phyloP scores from a whole-genome alignment of 1,140 invertebrate species.

The Aplysia californica region DNA sequence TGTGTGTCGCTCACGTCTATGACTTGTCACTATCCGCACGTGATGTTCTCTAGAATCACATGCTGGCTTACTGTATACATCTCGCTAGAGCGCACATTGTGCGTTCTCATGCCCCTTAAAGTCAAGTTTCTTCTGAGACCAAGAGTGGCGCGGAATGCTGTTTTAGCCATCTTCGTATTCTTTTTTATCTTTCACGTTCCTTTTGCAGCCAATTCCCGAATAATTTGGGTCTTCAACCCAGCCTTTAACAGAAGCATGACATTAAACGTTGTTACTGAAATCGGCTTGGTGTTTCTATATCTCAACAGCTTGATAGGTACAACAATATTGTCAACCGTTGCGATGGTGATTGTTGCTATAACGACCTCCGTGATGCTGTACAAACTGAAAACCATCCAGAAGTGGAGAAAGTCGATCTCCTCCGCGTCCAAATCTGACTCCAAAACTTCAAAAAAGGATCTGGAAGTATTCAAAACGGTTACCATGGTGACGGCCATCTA shows the following conservation, averaged over 20 bases:
- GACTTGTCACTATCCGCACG: neutral
- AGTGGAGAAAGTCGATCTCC: neutral
- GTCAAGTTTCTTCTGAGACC: no score
- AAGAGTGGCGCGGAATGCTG: neutral
- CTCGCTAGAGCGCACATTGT: neutral
- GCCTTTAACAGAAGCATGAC: neutral
- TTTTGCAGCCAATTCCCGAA: neutral
- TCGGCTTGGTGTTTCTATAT: neutral
- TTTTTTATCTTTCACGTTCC: neutral
- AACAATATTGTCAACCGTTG: neutral
- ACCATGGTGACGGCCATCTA: neutral
- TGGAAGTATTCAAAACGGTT: neutral
- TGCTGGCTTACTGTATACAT: conserved; percentile 4
- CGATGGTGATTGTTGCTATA: conserved; percentile 9
- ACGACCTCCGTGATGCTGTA: neutral
- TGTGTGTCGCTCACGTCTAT: neutral
- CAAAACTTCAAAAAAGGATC: neutral
- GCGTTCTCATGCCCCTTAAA: neutral
- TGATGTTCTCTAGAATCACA: neutral
- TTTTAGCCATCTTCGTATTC: neutral
- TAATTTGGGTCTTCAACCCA: neutral
- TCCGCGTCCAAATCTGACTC: neutral
- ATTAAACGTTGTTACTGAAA: neutral
- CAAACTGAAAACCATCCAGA: neutral
- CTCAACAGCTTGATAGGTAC: neutral